These are phyloP conservation scores for Papilio glaucus DNA, from an alignment of 1,140 invertebrate species.

Conservation along the genomic window DNA sequence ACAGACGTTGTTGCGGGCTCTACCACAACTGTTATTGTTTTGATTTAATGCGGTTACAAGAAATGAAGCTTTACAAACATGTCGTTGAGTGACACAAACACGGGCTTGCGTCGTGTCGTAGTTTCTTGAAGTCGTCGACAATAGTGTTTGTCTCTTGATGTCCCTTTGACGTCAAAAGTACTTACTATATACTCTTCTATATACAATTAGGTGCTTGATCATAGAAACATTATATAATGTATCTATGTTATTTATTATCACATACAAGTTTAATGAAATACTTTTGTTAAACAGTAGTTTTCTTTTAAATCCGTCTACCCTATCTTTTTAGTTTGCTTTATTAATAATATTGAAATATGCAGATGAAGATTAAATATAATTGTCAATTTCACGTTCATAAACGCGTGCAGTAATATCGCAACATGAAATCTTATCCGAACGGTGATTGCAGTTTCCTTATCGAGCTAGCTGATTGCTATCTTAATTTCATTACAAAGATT, in stretches of 20 bases:
- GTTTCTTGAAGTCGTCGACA: constrained; percentile 3
- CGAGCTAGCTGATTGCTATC: neutral
- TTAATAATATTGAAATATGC: too few relatives aligned
- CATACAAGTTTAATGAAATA: too few relatives aligned
- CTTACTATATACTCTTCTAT: neutral
- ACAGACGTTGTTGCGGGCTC: too few relatives aligned
- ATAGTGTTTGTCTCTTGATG: neutral
- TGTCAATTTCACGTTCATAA: neutral
- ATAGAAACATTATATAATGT: too few relatives aligned
- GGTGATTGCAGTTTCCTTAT: neutral
- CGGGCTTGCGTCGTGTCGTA: neutral
- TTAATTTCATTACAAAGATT: neutral
- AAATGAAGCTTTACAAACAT: constrained; percentile 16
- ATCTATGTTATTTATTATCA: too few relatives aligned
- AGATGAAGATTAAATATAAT: too few relatives aligned
- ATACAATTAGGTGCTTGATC: too few relatives aligned
- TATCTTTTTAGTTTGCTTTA: too few relatives aligned
- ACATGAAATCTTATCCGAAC: neutral
- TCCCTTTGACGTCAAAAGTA: neutral
- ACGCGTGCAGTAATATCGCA: neutral
- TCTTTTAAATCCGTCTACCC: too few relatives aligned
- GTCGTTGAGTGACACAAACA: constrained; percentile 11
- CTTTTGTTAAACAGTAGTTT: too few relatives aligned
- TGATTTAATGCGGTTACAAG: neutral
- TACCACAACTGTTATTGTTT: neutral